These are phyloP conservation scores for Atta colombica DNA, from an alignment of 1,140 invertebrate species.

Conservation along the genomic window DNA sequence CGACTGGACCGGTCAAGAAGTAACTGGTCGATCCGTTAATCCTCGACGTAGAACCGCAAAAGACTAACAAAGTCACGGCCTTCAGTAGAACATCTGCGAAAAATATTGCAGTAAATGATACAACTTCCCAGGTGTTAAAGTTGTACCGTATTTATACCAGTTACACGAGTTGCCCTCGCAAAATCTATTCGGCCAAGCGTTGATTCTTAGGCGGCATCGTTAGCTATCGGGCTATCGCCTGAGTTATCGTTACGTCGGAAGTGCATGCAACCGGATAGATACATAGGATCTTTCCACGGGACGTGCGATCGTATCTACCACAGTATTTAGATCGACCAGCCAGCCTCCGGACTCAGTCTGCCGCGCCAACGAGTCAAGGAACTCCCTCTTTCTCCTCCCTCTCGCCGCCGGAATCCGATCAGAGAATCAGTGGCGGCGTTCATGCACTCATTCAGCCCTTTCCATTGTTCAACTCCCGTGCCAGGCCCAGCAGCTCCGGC, in stretches of 20 bases:
- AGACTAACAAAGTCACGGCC: background rate
- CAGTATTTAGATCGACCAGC: conserved; percentile 72
- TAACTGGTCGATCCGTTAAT: conserved; percentile 27
- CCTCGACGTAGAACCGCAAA: background rate
- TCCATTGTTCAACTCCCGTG: conserved; percentile 4
- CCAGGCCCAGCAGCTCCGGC: conserved; percentile 3
- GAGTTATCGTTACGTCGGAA: conserved; percentile 45
- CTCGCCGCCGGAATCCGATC: conserved; percentile 64
- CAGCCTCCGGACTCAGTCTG: conserved; percentile 72
- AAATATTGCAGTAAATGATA: background rate
- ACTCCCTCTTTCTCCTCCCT: conserved; percentile 62
- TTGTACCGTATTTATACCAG: background rate
- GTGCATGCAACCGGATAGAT: conserved; percentile 59
- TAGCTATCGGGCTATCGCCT: conserved; percentile 26
- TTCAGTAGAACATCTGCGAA: background rate
- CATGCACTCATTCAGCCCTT: conserved; percentile 64
- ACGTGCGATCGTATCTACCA: conserved; percentile 70
- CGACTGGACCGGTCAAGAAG: background rate
- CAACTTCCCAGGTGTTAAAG: background rate
- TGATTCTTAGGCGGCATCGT: conserved; percentile 41
- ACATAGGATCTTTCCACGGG: conserved; percentile 53
- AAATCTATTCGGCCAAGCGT: conserved; percentile 38
- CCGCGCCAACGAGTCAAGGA: conserved; percentile 68
- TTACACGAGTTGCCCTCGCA: conserved; percentile 6
- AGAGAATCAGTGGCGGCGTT: conserved; percentile 69